Conservation (phyloP, 2,113 vertebrate genomes). For the Muntiacus reevesi region DNA sequence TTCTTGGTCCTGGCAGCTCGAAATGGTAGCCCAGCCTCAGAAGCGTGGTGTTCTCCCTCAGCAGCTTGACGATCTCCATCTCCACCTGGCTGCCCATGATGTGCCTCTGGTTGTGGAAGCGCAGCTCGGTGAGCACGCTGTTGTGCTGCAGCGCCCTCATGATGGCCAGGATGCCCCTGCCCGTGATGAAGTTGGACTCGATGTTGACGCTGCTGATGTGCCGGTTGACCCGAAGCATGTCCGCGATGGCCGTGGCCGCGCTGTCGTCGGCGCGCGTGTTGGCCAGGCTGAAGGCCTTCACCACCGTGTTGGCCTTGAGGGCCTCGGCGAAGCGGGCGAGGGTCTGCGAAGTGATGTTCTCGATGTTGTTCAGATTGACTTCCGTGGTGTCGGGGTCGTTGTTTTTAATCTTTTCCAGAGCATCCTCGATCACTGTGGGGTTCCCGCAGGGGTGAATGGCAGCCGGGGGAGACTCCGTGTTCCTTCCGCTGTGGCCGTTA, state of each 20-base stretch:
- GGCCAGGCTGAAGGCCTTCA: slow-evolving; percentile 90
- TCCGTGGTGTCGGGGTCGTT: slow-evolving; percentile 90
- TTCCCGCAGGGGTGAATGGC: slow-evolving; percentile 86
- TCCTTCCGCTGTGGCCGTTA: slow-evolving; percentile 80
- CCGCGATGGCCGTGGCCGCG: slow-evolving; percentile 89
- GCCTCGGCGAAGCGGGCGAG: slow-evolving; percentile 92
- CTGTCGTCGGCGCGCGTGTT: slow-evolving; percentile 94
- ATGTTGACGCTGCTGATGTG: slow-evolving; percentile 92
- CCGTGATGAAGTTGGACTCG: slow-evolving; percentile 96
- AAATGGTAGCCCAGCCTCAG: slow-evolving; percentile 97
- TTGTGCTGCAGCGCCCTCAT: slow-evolving; percentile 90
- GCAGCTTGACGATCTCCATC: slow-evolving; percentile 96
- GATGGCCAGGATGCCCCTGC: slow-evolving; percentile 93
- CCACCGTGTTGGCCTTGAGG: slow-evolving; percentile 87
- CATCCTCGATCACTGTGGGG: slow-evolving; percentile 93
- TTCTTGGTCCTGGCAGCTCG: slow-evolving; percentile 94
- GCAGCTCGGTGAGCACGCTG: slow-evolving; percentile 90
- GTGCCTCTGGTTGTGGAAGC: slow-evolving; percentile 98
- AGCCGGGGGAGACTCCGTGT: slow-evolving; percentile 72
- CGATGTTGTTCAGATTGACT: slow-evolving; percentile 97
- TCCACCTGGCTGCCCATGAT: slow-evolving; percentile 97
- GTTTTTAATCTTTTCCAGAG: slow-evolving; percentile 86
- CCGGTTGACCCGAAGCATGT: slow-evolving; percentile 90
- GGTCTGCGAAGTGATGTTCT: slow-evolving; percentile 91
- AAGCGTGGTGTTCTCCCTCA: slow-evolving; percentile 92